Percentiles rank a stretch among this genome's conserved stretches.
Evolutionary conservation across 2,113 vertebrate species (phyloP).

Genomic region (Natator depressus): DNA sequence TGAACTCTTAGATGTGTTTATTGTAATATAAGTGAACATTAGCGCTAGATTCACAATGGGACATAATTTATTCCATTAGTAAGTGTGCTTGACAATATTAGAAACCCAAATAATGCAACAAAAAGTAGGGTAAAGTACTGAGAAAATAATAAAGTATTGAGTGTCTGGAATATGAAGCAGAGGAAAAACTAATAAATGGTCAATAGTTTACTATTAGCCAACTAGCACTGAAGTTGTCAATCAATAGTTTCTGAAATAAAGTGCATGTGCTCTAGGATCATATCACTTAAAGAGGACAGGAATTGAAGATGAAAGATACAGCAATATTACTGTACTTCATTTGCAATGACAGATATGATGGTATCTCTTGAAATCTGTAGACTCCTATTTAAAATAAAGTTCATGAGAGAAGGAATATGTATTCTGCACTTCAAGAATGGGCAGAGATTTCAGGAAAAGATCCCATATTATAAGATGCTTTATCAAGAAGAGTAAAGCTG

Average conservation of each 20-base stretch:
- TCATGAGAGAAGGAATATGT: not conserved
- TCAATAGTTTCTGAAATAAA: not conserved
- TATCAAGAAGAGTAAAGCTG: not conserved
- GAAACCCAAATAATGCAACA: not conserved
- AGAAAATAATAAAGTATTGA: not conserved
- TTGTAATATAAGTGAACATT: not conserved
- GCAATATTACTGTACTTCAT: not conserved
- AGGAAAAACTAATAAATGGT: not conserved
- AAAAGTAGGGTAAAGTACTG: not conserved
- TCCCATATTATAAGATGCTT: not conserved
- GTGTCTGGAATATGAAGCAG: not conserved
- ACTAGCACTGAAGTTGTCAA: not conserved
- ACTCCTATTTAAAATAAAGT: not conserved
- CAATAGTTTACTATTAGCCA: not conserved
- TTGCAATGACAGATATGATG: not conserved
- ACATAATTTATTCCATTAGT: not conserved
- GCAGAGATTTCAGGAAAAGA: not conserved
- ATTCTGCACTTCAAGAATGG: not conserved
- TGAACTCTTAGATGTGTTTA: not conserved
- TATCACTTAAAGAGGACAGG: rapidly evolving
- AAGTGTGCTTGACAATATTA: not conserved
- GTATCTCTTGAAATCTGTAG: too few relatives aligned
- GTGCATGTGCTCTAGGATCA: not conserved
- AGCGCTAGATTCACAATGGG: not conserved
- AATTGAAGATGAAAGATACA: not conserved